Evolutionary conservation across 2,888 invertebrate species (phyloP), one percentile per base, ranked within the genome.

Genomic region (Bursaphelenchus okinawaensis): DNA sequence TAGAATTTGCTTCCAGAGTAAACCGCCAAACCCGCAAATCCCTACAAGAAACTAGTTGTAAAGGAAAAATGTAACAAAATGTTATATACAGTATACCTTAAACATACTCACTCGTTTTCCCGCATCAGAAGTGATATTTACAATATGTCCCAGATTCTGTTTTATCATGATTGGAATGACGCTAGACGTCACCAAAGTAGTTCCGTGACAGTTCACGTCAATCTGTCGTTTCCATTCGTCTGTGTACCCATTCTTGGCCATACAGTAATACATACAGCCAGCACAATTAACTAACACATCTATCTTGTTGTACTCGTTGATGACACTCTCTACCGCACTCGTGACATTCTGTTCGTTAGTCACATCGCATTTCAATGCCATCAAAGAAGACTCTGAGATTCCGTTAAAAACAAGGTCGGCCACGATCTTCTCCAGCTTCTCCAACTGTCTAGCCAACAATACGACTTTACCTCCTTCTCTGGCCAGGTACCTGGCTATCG

Each of bases 1-100:
- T 84, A 85, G 72, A 84, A 84, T 74, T 85, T 85, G 54, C 84
- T 83, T 9, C 84, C 85, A 7, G 83, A 83, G 70, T 85, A 85
- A 19, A 84, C 84, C 31, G 84, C 84, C 24, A 84, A 73, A 2
- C 84, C 84, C 28, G 84, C 74, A 68, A 84, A 75, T 1, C 70
- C 75, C 73, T 72, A 55, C 59, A 70, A 52, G 20, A 29, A 16
- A 16, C 28, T 4, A 12, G 16, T 27, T 7, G 23, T 20, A 59
- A 66, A 66, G 29, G 23, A 16, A 12, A 22, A 55, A 12, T 63
- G 26, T 7, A 58, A 7, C 20, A 28, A 9, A 31, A n/a, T 7
- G 0, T n/a, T 51, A 2, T 64, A 66, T 20, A 28, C 62, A 24
- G 56, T 7, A 55, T n/a, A 12, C 8, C 8, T n/a, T 20, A n/a